These are phyloP conservation scores for Lytechinus variegatus DNA, from an alignment of 35 echinoderm and acorn worm species.

Conservation along the genomic window DNA sequence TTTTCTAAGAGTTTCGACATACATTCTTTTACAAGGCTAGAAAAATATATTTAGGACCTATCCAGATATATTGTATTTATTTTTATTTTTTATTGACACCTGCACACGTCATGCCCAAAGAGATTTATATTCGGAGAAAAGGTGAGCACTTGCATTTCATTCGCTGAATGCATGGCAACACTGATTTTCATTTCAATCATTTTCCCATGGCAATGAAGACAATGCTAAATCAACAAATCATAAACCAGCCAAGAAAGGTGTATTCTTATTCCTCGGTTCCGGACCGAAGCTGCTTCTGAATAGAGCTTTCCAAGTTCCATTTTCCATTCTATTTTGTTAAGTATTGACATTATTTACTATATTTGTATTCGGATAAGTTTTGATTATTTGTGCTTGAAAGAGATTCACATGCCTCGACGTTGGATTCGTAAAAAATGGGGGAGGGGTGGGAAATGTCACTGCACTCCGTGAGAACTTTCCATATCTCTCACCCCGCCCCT, in stretches of 20 bases:
- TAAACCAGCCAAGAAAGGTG: neutral
- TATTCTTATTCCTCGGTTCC: constrained; percentile 19
- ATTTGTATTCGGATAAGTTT: neutral
- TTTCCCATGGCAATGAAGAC: neutral
- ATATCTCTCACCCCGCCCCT: neutral
- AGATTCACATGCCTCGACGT: neutral
- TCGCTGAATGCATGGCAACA: neutral
- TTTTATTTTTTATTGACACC: no score
- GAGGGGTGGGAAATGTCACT: neutral
- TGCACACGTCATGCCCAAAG: neutral
- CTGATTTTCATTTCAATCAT: no score
- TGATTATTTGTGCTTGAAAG: neutral
- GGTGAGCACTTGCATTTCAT: neutral
- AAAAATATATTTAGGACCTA: no score
- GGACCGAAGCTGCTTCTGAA: neutral
- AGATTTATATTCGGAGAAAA: neutral
- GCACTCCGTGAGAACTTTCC: neutral
- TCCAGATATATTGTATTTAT: no score
- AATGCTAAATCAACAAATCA: neutral
- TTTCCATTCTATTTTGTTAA: neutral
- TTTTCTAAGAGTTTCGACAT: no score
- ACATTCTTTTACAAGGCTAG: no score
- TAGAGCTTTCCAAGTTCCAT: no score
- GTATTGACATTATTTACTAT: neutral
- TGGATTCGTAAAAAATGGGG: neutral